Evolutionary conservation across 1,140 invertebrate genomes (phyloP), one percentile per base, ranked within the genome.

Genomic region (Portunus trituberculatus): DNA sequence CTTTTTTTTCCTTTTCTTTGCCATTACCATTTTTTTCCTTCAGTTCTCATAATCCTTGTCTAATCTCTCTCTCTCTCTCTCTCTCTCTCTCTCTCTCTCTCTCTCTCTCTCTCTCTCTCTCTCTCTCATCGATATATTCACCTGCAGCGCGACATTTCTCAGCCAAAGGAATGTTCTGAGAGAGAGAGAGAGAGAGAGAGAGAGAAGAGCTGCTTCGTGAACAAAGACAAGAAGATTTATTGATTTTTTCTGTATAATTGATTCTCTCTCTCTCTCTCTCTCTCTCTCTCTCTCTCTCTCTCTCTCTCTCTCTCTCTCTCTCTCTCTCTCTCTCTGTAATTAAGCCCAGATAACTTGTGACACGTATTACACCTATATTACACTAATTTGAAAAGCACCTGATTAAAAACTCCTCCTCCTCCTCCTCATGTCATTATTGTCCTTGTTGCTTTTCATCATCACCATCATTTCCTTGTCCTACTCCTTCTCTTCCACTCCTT

Each of bases 51-150:
- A 20, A 39, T 31, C 16, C 3, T 28, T 10, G 14, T 87, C 39
- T 1, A n/a, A 32, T 87, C 84, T 87, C 84, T 87, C 84, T 87
- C 84, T 87, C 84, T 87, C 84, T 87, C 84, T 87, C 84, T 87
- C 84, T 87, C 84, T 87, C 84, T 87, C 84, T 87, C 84, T 87
- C 84, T 87, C 84, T 87, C 84, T 87, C 84, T 87, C 84, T 87
- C 84, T 87, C 84, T 87, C 84, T 87, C 84, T 87, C 84, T 87
- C 84, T 87, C 84, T 87, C 84, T 87, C 84, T 87, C 84, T 87
- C 16, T 87, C 84, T 87, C 39, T 16, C 29, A 29, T 87, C 16
- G 29, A n/a, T 87, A 87, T 31, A 16, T 87, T 12, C 14, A 1
- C 84, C 84, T 31, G 84, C 39, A 87, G 14, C 39, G 28, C 20